These are phyloP conservation scores for Hydrochoerus hydrochaeris DNA, from an alignment of 2,113 vertebrate genomes.

Conservation along the genomic window DNA sequence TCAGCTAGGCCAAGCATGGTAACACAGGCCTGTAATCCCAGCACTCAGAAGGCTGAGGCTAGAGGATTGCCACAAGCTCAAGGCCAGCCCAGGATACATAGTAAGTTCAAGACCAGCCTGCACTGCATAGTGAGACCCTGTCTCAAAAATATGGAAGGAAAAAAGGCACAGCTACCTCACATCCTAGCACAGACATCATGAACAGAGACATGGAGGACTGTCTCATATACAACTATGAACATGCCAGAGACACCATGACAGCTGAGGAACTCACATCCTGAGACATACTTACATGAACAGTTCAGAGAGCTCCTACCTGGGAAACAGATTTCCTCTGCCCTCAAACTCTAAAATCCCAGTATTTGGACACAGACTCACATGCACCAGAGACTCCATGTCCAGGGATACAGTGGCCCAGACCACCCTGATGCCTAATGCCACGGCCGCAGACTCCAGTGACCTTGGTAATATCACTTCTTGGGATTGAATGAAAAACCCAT, in stretches of 20 bases:
- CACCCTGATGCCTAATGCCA: neutral
- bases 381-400: neutral
- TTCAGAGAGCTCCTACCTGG: neutral
- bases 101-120: neutral
- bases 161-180: neutral
- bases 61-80: neutral
- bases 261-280: neutral
- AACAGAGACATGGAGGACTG: neutral
- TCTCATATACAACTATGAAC: neutral
- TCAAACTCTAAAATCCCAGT: constrained; percentile 17
- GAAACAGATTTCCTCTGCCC: neutral
- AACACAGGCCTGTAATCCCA: neutral
- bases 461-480: neutral
- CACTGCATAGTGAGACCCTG: neutral
- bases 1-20: neutral
- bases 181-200: neutral
- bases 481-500: neutral
- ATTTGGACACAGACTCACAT: neutral
- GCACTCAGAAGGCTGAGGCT: neutral
- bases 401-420: neutral
- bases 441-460: neutral
- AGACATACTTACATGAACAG: neutral
- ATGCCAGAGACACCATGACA: neutral
- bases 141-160: neutral
- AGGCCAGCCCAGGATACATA: neutral